Conservation (phyloP, 1,140 invertebrate species). For the Gerris buenoi region DNA sequence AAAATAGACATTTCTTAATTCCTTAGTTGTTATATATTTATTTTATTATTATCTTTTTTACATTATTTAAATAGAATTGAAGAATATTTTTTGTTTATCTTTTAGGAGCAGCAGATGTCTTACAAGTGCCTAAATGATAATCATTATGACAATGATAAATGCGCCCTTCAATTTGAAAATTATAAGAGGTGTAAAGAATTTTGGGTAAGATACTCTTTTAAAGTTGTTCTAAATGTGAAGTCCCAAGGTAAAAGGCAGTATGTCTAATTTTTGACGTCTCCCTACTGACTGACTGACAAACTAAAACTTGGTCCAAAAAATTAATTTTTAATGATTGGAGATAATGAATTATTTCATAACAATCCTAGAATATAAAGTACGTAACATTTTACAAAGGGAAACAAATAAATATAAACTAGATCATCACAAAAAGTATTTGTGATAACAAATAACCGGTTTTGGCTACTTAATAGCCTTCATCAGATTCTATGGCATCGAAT, state of each 20-base stretch:
- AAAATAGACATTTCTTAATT: not conserved
- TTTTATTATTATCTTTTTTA: not conserved
- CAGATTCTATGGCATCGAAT: too few relatives aligned
- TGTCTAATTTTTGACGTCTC: too few relatives aligned
- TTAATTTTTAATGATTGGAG: not conserved
- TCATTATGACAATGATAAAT: constrained; percentile 6
- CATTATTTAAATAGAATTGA: not conserved
- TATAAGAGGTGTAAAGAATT: constrained; percentile 11
- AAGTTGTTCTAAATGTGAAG: not conserved
- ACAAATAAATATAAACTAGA: too few relatives aligned
- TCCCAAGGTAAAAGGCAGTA: too few relatives aligned
- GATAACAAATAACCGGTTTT: too few relatives aligned
- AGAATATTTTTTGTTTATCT: not conserved
- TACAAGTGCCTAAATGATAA: constrained; percentile 9
- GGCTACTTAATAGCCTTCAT: too few relatives aligned
- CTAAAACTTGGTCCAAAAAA: not conserved
- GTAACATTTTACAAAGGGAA: not conserved
- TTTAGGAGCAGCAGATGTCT: constrained; percentile 9
- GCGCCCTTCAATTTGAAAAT: constrained; percentile 7
- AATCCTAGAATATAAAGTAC: not conserved
- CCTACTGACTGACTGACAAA: too few relatives aligned
- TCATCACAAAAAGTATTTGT: too few relatives aligned
- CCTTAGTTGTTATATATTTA: not conserved
- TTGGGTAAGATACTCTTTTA: constrained; percentile 5
- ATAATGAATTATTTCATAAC: not conserved